These are phyloP conservation scores for Threskiornis aethiopicus DNA, from an alignment of 2,797 vertebrate genomes.

Conservation along the genomic window DNA sequence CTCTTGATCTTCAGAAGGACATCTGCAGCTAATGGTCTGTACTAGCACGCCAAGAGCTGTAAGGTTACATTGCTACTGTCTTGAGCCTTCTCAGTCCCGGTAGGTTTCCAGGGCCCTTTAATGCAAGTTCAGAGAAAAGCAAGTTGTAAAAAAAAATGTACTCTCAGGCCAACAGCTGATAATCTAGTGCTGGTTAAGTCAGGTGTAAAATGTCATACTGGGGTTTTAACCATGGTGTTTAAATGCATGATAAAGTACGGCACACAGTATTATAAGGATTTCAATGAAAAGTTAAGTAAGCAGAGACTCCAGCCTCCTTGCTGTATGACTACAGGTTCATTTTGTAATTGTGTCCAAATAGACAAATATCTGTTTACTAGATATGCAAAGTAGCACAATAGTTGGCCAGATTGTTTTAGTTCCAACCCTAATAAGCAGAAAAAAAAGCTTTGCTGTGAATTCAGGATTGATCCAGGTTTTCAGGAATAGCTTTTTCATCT, in stretches of 20 bases:
- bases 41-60: neutral
- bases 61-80: neutral
- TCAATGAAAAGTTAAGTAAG: neutral
- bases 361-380: neutral
- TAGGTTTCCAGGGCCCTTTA: neutral
- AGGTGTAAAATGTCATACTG: conserved; percentile 52
- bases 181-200: conserved; percentile 8
- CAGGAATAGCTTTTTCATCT: conserved; percentile 1
- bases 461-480: neutral
- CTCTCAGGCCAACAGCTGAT: neutral
- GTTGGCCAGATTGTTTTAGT: neutral
- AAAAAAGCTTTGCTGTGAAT: neutral
- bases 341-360: neutral
- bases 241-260: neutral
- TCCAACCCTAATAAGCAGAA: neutral
- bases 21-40: conserved; percentile 51
- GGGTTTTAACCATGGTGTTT: neutral
- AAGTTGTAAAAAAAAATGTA: conserved; percentile 36
- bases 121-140: conserved; percentile 13
- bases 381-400: neutral
- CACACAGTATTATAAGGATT: neutral
- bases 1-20: conserved; percentile 60
- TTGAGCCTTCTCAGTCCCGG: conserved; percentile 1
- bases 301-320: neutral
- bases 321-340: neutral